Conservation (phyloP, 2,888 invertebrate species). For the Tethea ocularis region DNA sequence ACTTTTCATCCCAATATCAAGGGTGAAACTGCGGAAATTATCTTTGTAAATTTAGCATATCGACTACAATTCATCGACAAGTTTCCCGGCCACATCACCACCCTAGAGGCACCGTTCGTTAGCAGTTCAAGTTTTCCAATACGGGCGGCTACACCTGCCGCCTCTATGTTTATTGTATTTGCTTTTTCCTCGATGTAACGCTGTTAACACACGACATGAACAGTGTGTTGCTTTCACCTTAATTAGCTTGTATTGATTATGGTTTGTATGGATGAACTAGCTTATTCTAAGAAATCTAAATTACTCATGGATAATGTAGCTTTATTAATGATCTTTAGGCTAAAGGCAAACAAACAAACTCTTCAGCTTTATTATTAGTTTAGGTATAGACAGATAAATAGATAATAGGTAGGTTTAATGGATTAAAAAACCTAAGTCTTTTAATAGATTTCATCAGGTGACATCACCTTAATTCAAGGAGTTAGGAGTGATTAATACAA, state of each 20-base stretch:
- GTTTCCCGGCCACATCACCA: conserved; percentile 9
- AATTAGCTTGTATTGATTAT: not conserved
- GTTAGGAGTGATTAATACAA: not conserved
- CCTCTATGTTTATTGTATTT: conserved; percentile 66
- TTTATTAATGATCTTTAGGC: too few relatives aligned
- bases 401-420: too few relatives aligned
- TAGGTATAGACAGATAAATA: too few relatives aligned
- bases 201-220: not conserved
- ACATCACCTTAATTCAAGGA: not conserved
- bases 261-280: not conserved
- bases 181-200: conserved; percentile 19
- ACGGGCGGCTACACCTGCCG: conserved; percentile 61
- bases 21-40: too few relatives aligned
- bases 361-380: too few relatives aligned
- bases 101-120: conserved; percentile 46
- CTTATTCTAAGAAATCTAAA: too few relatives aligned
- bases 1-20: too few relatives aligned
- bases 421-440: too few relatives aligned
- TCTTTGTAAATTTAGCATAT: too few relatives aligned
- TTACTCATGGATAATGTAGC: too few relatives aligned
- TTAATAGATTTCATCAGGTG: too few relatives aligned
- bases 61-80: conserved; percentile 13
- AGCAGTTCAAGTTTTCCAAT: conserved; percentile 72
- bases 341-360: too few relatives aligned
- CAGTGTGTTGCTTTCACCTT: not conserved